phyloP scores from a whole-genome alignment of 2,888 invertebrate species.

The Ophioninae sp. region DNA sequence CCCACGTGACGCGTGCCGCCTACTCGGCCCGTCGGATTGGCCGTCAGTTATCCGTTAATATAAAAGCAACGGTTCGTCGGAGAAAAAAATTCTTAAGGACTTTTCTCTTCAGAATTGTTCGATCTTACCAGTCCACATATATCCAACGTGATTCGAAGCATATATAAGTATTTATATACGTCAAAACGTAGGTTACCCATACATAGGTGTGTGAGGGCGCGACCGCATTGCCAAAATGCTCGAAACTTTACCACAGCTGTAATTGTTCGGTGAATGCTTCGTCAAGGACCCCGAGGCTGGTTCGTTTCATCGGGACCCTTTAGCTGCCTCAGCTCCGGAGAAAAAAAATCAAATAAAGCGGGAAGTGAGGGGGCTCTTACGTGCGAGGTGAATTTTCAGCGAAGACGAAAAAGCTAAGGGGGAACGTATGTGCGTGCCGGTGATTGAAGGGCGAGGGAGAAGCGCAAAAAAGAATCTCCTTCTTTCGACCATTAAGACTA shows the following conservation, averaged over 20 bases:
- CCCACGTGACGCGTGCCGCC: background rate
- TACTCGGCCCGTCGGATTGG: background rate
- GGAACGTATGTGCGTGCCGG: conserved; percentile 6
- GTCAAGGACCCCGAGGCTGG: conserved; percentile 42
- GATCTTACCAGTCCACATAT: background rate
- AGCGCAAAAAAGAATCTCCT: conserved; percentile 39
- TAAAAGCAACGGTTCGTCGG: background rate
- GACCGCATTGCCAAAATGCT: conserved; percentile 50
- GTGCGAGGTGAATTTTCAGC: conserved; percentile 8
- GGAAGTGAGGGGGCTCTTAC: conserved; percentile 4
- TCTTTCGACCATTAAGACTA: conserved; percentile 74
- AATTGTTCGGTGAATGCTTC: conserved; percentile 53
- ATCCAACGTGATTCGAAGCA: background rate
- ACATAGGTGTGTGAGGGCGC: conserved; percentile 12
- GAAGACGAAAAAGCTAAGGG: conserved; percentile 5
- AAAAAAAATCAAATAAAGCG: conserved; percentile 31
- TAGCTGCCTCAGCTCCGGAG: conserved; percentile 14
- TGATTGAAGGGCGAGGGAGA: conserved; percentile 42
- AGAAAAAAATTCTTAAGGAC: background rate
- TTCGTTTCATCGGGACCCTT: conserved; percentile 36
- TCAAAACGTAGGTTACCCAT: background rate
- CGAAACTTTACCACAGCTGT: conserved; percentile 33
- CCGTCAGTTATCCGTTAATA: background rate
- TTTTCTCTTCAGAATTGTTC: background rate
- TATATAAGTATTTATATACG: background rate